A percentile compares a stretch with the other conserved stretches of the same genome.
Evolutionary conservation across 1,140 invertebrate genomes (phyloP).

Genomic region (Drosophila pectinifera): DNA sequence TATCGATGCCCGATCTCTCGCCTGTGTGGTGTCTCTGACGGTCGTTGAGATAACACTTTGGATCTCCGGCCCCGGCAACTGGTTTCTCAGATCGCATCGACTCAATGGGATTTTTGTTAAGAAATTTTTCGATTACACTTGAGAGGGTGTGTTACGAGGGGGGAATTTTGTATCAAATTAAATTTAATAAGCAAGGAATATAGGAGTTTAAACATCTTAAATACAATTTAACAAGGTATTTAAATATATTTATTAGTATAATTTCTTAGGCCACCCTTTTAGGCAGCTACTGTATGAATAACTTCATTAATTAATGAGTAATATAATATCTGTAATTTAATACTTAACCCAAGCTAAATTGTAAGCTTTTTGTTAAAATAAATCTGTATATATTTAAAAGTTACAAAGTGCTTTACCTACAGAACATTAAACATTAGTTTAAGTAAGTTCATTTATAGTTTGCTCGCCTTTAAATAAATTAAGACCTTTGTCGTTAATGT

Average conservation of each 20-base stretch:
- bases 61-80: conserved; percentile 7
- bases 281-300: neutral
- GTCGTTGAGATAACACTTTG: conserved; percentile 35
- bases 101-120: neutral
- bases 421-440: no score
- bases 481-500: neutral
- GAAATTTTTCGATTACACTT: conserved; percentile 9
- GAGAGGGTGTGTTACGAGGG: neutral
- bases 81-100: conserved; percentile 12
- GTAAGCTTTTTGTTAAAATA: neutral
- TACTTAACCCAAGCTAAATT: neutral
- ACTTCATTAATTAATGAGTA: no score
- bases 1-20: conserved; percentile 32
- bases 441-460: neutral
- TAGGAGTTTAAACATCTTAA: neutral
- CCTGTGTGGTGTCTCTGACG: conserved; percentile 35
- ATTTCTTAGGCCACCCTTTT: no score
- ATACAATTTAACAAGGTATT: accelerated
- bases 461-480: neutral
- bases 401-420: neutral
- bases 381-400: neutral
- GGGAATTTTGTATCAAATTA: neutral
- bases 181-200: neutral
- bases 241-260: no score
- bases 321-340: no score